Evolutionary conservation across 2,888 invertebrate genomes (phyloP).

Genomic region (Drosophila siamana): DNA sequence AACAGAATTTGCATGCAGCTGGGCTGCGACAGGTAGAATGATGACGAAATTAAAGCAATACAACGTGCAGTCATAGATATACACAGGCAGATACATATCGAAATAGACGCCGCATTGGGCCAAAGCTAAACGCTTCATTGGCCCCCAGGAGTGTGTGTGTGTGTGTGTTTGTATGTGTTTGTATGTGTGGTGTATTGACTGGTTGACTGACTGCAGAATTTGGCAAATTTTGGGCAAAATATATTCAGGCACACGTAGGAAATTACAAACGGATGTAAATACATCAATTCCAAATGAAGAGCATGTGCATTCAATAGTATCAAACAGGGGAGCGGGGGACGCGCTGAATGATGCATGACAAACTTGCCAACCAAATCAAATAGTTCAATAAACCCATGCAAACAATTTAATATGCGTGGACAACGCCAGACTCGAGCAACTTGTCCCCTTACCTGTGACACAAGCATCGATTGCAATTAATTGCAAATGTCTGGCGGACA

Average conservation of each 20-base stretch:
- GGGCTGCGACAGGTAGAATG: conserved; percentile 58
- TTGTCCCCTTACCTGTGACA: background rate
- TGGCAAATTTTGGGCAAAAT: conserved; percentile 58
- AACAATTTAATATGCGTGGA: conserved; percentile 69
- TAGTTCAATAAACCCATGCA: conserved; percentile 71
- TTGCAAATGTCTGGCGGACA: conserved; percentile 63
- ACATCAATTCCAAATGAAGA: conserved; percentile 72
- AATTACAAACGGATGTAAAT: conserved; percentile 80
- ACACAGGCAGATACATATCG: conserved; percentile 9
- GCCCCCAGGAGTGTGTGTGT: conserved; percentile 14
- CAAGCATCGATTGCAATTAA: conserved; percentile 64
- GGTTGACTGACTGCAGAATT: conserved; percentile 61
- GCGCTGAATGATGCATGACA: conserved; percentile 44
- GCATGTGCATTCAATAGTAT: conserved; percentile 51
- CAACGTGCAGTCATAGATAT: conserved; percentile 50
- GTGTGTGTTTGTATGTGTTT: conserved; percentile 8
- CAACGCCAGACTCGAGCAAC: conserved; percentile 29
- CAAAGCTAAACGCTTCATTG: conserved; percentile 49
- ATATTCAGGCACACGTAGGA: conserved; percentile 74
- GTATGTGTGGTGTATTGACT: conserved; percentile 32
- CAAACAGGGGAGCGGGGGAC: conserved; percentile 23
- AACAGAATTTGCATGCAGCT: conserved; percentile 67
- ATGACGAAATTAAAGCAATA: conserved; percentile 77
- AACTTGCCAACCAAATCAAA: conserved; percentile 55
- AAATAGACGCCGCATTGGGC: conserved; percentile 22